phyloP scores from a whole-genome alignment of 2,797 vertebrate genomes.

The Chrysocyon brachyurus region DNA sequence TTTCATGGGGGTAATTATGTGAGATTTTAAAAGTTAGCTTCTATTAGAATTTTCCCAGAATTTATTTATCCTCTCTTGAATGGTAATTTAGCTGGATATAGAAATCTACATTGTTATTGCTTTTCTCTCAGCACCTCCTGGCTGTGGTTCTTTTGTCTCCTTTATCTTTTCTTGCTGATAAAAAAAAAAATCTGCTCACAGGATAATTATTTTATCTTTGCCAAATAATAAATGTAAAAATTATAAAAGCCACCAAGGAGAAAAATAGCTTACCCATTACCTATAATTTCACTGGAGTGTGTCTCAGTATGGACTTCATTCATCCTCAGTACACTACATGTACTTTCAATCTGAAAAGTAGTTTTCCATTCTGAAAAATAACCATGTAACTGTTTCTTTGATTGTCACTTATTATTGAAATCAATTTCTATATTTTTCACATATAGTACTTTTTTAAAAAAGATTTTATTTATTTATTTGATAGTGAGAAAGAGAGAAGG shows the following conservation, averaged over 20 bases:
- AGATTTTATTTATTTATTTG: no score
- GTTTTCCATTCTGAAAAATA: neutral
- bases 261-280: neutral
- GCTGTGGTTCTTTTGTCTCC: neutral
- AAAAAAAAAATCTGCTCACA: neutral
- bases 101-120: neutral
- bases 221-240: neutral
- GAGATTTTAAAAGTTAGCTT: neutral
- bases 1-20: neutral
- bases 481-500: no score
- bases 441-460: neutral
- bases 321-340: neutral
- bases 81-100: constrained; percentile 2
- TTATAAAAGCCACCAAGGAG: neutral
- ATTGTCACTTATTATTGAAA: constrained; percentile 13
- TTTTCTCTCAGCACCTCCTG: neutral
- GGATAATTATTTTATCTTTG: constrained; percentile 18
- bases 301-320: neutral
- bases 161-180: neutral
- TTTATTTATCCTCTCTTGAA: neutral
- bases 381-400: neutral
- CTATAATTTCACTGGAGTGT: neutral
- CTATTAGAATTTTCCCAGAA: neutral
- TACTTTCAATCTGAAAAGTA: neutral
- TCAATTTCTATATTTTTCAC: neutral